A percentile compares a stretch with the other conserved stretches of the same genome.
phyloP scores from a whole-genome alignment of 2,797 vertebrate genomes.

The Podargus strigoides region DNA sequence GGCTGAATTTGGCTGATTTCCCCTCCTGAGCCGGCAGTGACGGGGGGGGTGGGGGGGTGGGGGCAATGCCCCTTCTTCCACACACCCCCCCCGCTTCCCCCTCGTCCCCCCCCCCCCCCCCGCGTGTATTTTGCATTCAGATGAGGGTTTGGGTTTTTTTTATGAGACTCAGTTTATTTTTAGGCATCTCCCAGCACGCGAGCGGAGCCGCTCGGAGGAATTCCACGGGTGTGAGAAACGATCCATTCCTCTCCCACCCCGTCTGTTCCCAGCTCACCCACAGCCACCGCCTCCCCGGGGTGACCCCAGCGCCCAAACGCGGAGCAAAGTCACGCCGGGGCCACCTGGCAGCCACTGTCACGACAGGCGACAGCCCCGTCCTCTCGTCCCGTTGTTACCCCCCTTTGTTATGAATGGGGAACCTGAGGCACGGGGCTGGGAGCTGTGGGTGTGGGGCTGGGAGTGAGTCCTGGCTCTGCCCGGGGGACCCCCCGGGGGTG shows the following conservation, averaged over 20 bases:
- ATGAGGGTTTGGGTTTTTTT: neutral
- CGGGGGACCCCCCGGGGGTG: neutral
- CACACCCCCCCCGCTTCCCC: too few relatives aligned
- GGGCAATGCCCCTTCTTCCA: neutral
- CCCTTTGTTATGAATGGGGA: accelerated
- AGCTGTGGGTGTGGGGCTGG: neutral
- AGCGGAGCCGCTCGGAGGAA: neutral
- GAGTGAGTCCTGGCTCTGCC: accelerated
- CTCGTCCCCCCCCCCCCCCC: neutral
- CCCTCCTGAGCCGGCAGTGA: neutral
- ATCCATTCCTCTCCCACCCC: neutral
- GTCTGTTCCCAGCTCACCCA: neutral
- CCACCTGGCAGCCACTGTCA: neutral
- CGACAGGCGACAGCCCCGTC: accelerated
- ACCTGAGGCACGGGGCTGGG: neutral
- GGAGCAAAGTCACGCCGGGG: neutral
- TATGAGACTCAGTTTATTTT: neutral
- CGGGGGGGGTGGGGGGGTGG: too few relatives aligned
- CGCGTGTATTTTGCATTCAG: accelerated
- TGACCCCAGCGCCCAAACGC: accelerated
- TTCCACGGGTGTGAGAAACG: neutral
- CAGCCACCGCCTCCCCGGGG: accelerated
- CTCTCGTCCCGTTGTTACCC: accelerated
- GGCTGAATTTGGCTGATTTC: neutral
- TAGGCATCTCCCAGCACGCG: neutral